These are phyloP conservation scores for Amorpha juglandis DNA, from an alignment of 2,888 invertebrate genomes.

Conservation along the genomic window DNA sequence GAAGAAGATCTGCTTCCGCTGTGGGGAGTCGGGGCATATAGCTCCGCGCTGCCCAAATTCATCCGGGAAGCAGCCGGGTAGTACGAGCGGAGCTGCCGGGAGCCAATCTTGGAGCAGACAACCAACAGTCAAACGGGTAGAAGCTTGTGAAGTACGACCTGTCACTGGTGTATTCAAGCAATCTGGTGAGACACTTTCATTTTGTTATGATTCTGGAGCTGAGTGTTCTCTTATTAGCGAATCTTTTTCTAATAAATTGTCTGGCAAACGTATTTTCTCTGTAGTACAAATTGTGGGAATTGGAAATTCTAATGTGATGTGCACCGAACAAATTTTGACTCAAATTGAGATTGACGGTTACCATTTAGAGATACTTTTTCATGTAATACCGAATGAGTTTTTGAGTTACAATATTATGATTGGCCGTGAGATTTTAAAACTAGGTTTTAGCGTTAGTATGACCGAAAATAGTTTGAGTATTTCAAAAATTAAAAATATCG, in stretches of 20 bases:
- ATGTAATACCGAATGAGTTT: constrained; percentile 28
- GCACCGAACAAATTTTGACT: constrained; percentile 25
- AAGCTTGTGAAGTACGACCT: constrained; percentile 7
- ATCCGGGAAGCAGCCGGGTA: neutral
- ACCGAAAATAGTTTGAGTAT: neutral
- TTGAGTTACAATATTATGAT: constrained; percentile 23
- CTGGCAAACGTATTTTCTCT: constrained; percentile 6
- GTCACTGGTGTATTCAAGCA: too few species aligned
- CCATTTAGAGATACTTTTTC: constrained; percentile 22
- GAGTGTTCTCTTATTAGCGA: constrained; percentile 32
- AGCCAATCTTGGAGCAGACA: constrained; percentile 21
- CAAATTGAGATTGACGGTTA: constrained; percentile 9
- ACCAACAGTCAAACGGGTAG: constrained; percentile 28
- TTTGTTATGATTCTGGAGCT: constrained; percentile 34
- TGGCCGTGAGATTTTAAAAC: constrained; percentile 23
- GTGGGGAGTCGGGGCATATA: neutral
- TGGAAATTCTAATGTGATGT: constrained; percentile 20
- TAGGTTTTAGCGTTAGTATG: constrained; percentile 1
- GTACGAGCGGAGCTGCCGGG: neutral
- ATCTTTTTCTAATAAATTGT: constrained; percentile 1
- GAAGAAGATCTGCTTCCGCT: neutral
- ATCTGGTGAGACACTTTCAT: constrained; percentile 30
- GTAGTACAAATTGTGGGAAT: constrained; percentile 30
- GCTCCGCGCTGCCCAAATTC: neutral
- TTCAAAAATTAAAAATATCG: neutral